phyloP scores from a whole-genome alignment of 2,113 vertebrate species.

The Gymnarchus niloticus region DNA sequence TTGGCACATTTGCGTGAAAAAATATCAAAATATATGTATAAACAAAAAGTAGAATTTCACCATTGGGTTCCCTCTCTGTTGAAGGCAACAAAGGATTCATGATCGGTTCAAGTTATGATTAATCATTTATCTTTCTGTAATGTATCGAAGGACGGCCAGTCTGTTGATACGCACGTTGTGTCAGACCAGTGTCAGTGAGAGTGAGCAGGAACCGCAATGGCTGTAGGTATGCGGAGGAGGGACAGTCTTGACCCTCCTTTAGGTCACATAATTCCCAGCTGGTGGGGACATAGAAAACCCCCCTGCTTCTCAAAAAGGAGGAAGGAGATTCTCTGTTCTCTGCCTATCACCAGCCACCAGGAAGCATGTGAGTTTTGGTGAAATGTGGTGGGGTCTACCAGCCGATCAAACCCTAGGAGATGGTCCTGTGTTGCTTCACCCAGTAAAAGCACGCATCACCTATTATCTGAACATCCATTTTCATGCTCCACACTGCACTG shows the following conservation, averaged over 20 bases:
- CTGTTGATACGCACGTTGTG: too few relatives aligned
- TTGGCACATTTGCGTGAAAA: not conserved
- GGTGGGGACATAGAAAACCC: not conserved
- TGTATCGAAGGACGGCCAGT: too few relatives aligned
- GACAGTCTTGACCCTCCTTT: too few relatives aligned
- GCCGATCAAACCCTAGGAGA: not conserved
- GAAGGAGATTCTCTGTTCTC: not conserved
- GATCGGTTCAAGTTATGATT: not conserved
- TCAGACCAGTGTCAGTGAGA: too few relatives aligned
- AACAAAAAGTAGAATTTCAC: not conserved
- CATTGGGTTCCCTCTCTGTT: not conserved
- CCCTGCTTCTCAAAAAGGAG: too few relatives aligned
- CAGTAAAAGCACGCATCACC: too few relatives aligned
- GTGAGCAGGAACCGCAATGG: too few relatives aligned
- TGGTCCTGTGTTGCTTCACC: not conserved
- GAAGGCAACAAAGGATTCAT: not conserved
- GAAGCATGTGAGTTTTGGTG: too few relatives aligned
- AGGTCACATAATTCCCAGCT: too few relatives aligned
- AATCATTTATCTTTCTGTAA: not conserved
- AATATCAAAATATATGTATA: not conserved
- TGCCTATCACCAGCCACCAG: too few relatives aligned
- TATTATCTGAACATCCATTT: not conserved
- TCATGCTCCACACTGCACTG: not conserved
- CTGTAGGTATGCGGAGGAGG: too few relatives aligned
- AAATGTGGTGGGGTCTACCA: too few relatives aligned